Evolutionary conservation across 2,113 vertebrate species (phyloP).

Genomic region (Campylorhamphus procurvoides): DNA sequence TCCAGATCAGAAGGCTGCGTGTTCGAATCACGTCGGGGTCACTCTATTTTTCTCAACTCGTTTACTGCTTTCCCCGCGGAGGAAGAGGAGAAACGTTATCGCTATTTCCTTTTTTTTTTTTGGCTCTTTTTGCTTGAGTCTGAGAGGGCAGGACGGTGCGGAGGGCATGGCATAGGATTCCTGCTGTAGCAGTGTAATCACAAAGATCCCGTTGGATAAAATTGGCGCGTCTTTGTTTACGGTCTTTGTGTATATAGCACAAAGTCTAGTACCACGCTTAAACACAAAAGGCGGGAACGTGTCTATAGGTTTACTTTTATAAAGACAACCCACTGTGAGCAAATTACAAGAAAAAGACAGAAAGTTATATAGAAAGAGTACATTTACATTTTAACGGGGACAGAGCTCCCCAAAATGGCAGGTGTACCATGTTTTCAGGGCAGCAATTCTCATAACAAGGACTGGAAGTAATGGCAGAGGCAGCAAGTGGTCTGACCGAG

Average conservation of each 20-base stretch:
- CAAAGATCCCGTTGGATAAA: background rate
- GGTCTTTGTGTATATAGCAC: background rate
- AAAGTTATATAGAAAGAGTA: background rate
- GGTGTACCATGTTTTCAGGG: background rate
- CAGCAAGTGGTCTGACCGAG: rapidly evolving
- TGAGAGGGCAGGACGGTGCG: background rate
- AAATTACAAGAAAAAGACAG: background rate
- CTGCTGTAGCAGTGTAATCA: no score
- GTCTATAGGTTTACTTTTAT: background rate
- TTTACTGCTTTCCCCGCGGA: rapidly evolving
- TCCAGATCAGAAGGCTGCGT: slow-evolving; percentile 82
- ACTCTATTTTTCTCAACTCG: rapidly evolving
- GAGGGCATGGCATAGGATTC: background rate
- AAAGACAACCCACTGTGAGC: background rate
- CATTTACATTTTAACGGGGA: background rate
- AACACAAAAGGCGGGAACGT: background rate
- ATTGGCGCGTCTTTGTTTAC: background rate
- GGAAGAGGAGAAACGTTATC: rapidly evolving
- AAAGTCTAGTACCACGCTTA: rapidly evolving
- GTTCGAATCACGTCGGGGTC: slow-evolving; percentile 81
- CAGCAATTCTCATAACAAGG: background rate
- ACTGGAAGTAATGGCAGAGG: background rate
- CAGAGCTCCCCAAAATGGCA: background rate
- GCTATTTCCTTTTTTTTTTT: background rate
- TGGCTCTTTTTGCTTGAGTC: no score